Conservation (phyloP, 2,888 invertebrate genomes). For the Apantesis nais region DNA sequence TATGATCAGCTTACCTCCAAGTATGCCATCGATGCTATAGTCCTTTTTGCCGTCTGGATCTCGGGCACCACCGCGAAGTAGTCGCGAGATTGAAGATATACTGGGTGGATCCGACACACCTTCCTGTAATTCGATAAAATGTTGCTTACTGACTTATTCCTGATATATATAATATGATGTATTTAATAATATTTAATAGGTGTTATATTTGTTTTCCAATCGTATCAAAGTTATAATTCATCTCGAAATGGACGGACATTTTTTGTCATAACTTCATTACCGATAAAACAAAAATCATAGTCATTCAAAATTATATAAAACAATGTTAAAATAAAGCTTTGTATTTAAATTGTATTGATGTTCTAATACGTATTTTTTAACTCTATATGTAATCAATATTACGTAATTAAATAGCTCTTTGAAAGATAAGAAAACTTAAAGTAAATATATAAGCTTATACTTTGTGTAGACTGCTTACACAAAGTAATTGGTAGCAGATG, state of each 20-base stretch:
- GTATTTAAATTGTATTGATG: too few species aligned
- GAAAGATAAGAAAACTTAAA: not conserved
- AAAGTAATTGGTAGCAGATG: not conserved
- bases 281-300: too few species aligned
- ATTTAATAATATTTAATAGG: not conserved
- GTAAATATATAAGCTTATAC: too few species aligned
- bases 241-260: not conserved
- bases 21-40: constrained; percentile 95
- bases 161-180: constrained; percentile 19
- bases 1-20: constrained; percentile 86
- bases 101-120: constrained; percentile 97
- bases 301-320: too few species aligned
- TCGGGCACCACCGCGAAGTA: constrained; percentile 92
- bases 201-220: not conserved
- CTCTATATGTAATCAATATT: too few species aligned
- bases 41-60: constrained; percentile 94
- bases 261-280: not conserved
- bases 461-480: too few species aligned
- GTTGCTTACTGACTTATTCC: constrained; percentile 47
- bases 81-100: constrained; percentile 96
- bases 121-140: constrained; percentile 86
- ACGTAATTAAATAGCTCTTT: not conserved
- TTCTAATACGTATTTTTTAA: too few species aligned
- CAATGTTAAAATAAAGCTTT: too few species aligned
- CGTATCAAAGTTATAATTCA: not conserved